These are phyloP conservation scores for Arion vulgaris DNA, from an alignment of 1,140 invertebrate species.

Conservation along the genomic window DNA sequence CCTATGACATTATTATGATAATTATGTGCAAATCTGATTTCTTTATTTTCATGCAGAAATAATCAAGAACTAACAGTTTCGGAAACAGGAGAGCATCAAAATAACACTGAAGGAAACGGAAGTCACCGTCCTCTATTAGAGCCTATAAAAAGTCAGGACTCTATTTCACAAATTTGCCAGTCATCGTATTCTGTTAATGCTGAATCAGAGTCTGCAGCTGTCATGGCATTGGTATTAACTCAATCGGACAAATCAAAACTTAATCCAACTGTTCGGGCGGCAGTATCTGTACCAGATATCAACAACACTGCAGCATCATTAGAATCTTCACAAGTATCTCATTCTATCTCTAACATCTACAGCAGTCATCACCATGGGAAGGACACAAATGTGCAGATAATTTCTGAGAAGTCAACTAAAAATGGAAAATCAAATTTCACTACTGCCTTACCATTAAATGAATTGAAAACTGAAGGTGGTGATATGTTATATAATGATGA, in stretches of 20 bases:
- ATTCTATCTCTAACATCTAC: neutral
- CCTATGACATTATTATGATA: neutral
- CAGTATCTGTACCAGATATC: neutral
- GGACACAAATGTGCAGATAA: neutral
- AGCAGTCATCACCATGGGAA: neutral
- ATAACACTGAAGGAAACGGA: neutral
- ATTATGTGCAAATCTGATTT: neutral
- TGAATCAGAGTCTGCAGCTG: slow-evolving; percentile 9
- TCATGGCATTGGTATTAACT: neutral
- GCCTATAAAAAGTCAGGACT: neutral
- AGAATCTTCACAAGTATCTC: neutral
- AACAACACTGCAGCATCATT: neutral
- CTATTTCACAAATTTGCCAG: slow-evolving; percentile 6
- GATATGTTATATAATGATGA: neutral
- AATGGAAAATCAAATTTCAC: neutral
- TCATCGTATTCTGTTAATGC: slow-evolving; percentile 16
- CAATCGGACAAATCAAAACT: neutral
- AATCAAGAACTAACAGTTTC: neutral
- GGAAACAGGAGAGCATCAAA: neutral
- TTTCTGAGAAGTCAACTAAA: neutral
- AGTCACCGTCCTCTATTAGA: neutral
- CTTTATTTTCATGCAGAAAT: neutral
- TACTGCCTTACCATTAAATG: neutral
- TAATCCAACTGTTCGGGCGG: neutral
- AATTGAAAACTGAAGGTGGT: neutral